A percentile compares a stretch with the other conserved stretches of the same genome.
phyloP scores from a whole-genome alignment of 2,113 vertebrate genomes.

The Otis tarda region DNA sequence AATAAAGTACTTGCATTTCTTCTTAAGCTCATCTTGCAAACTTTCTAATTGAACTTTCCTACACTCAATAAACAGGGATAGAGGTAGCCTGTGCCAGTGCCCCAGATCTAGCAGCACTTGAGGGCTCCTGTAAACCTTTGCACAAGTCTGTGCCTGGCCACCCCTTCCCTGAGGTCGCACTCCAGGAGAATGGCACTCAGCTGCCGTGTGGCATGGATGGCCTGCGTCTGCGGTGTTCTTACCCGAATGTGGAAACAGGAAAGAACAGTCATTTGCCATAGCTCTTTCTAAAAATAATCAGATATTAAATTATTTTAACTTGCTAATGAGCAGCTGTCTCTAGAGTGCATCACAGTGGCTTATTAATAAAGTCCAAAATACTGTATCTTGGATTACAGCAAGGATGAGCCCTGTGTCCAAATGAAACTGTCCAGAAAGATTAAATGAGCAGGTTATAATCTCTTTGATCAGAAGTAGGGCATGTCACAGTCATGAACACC shows the following conservation, averaged over 20 bases:
- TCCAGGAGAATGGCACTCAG: neutral
- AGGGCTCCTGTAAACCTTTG: neutral
- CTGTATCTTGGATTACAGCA: neutral
- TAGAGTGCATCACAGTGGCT: neutral
- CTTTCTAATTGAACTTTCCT: neutral
- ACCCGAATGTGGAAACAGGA: neutral
- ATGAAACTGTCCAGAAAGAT: neutral
- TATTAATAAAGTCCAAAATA: neutral
- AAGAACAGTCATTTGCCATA: neutral
- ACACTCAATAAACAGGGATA: neutral
- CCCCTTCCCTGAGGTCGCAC: rapidly evolving
- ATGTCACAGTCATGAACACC: neutral
- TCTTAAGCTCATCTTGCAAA: neutral
- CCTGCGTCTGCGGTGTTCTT: neutral
- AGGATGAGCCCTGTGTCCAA: neutral
- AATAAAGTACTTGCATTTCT: neutral
- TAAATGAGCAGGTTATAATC: neutral
- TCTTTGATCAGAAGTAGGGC: neutral
- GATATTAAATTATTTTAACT: neutral
- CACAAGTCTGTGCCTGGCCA: neutral
- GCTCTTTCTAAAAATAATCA: neutral
- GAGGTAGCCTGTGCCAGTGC: neutral
- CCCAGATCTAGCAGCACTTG: neutral
- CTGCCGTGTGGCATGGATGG: neutral
- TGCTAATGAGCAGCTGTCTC: constrained; percentile 2